Conservation (phyloP, 2,888 invertebrate species). For the Cordilura impudica region DNA sequence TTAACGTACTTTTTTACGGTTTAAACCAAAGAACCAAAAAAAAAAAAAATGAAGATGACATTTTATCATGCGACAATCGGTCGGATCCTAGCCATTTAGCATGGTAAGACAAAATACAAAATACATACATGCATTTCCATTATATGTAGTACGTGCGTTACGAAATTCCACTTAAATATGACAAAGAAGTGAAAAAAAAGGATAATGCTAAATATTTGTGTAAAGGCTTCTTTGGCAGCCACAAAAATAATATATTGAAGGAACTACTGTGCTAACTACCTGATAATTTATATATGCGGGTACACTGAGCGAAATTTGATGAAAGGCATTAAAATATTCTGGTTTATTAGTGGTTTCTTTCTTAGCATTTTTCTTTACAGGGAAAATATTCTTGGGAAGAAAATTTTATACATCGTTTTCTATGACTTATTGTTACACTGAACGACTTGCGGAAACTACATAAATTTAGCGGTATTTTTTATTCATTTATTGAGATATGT, state of each 20-base stretch:
- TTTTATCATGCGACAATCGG: constrained; percentile 15
- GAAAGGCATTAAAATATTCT: too few relatives aligned
- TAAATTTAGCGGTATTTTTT: too few relatives aligned
- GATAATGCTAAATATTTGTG: constrained; percentile 35
- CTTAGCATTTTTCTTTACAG: too few relatives aligned
- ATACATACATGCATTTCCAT: neutral
- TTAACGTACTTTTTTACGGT: constrained; percentile 22
- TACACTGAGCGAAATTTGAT: too few relatives aligned
- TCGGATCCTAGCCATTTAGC: constrained; percentile 31
- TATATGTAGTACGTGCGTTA: constrained; percentile 18
- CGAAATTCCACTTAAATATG: constrained; percentile 52
- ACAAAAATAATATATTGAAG: neutral
- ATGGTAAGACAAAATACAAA: constrained; percentile 22
- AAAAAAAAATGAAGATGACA: neutral
- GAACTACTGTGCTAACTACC: constrained; percentile 46
- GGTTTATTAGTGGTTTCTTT: too few relatives aligned
- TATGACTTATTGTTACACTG: too few relatives aligned
- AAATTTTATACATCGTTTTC: too few relatives aligned
- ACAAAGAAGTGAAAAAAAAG: constrained; percentile 24
- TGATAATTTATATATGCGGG: neutral
- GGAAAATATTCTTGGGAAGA: too few relatives aligned
- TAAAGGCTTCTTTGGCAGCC: constrained; percentile 36
- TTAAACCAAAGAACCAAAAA: neutral
- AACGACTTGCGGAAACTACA: too few relatives aligned
- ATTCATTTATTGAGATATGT: too few relatives aligned